phyloP scores from a whole-genome alignment of 1,140 invertebrate genomes.

The Acromyrmex heyeri region DNA sequence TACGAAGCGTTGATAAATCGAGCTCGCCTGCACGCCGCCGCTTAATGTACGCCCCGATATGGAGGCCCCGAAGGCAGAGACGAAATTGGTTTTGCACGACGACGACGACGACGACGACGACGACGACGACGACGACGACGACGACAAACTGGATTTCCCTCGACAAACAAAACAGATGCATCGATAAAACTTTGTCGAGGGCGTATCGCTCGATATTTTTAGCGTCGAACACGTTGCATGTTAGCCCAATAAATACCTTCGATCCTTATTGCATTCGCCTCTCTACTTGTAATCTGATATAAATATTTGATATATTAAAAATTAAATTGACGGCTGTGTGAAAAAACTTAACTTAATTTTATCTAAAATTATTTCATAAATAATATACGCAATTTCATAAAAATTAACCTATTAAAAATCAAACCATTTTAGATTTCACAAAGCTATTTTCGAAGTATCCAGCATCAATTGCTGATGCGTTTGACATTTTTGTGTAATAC shows the following conservation, averaged over 20 bases:
- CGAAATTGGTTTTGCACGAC: constrained; percentile 66
- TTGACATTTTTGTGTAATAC: not conserved
- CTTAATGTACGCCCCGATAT: constrained; percentile 67
- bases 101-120: constrained; percentile 46
- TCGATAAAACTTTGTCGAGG: constrained; percentile 58
- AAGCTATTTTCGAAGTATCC: not conserved
- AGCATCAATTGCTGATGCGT: too few species aligned
- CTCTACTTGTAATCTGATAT: not conserved
- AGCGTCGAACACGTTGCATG: constrained; percentile 37
- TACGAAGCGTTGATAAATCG: constrained; percentile 66
- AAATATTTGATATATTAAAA: not conserved
- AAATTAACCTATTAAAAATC: not conserved
- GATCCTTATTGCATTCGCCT: constrained; percentile 23
- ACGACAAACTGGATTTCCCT: constrained; percentile 65
- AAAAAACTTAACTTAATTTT: not conserved
- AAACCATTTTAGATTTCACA: not conserved
- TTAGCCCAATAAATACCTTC: constrained; percentile 12
- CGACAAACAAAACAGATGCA: constrained; percentile 66
- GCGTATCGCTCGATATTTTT: constrained; percentile 56
- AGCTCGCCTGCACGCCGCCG: constrained; percentile 50
- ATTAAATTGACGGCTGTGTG: not conserved
- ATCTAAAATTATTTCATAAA: too few species aligned
- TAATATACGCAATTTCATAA: not conserved
- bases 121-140: constrained; percentile 44
- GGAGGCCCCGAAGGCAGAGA: constrained; percentile 56